Evolutionary conservation across 1,140 invertebrate species (phyloP).

Genomic region (Reticulitermes speratus): DNA sequence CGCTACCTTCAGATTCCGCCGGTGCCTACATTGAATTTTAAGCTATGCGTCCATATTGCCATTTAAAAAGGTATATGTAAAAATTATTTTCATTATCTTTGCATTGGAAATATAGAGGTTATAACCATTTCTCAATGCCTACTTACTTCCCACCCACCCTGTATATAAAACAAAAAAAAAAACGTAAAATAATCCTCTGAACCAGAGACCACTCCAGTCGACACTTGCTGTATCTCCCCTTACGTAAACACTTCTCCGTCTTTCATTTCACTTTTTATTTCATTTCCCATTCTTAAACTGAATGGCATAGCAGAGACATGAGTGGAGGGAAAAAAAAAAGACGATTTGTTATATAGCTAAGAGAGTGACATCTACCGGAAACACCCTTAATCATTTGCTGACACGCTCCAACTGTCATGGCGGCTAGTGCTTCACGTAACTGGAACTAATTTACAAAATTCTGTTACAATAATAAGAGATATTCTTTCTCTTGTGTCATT

Average conservation of each 20-base stretch:
- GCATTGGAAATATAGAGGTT: too few species aligned
- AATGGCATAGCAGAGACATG: neutral
- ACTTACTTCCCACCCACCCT: too few species aligned
- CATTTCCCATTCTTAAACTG: neutral
- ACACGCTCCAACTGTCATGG: conserved; percentile 16
- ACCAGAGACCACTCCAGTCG: neutral
- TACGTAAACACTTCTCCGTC: neutral
- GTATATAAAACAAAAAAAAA: neutral
- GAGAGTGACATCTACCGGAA: conserved; percentile 17
- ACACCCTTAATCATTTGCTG: conserved; percentile 15
- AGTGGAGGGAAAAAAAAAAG: neutral
- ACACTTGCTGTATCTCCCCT: conserved; percentile 3
- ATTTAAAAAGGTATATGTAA: too few species aligned
- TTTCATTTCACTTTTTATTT: neutral
- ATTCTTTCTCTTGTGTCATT: conserved; percentile 4
- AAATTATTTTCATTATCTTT: too few species aligned
- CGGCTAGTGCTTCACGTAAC: neutral
- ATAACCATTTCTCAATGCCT: too few species aligned
- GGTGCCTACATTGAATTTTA: too few species aligned
- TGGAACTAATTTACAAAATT: conserved; percentile 2
- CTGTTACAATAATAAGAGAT: conserved; percentile 9
- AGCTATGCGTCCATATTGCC: too few species aligned
- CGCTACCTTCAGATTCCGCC: too few species aligned
- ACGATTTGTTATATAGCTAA: neutral
- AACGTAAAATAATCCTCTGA: neutral